Conservation (phyloP, 1,140 invertebrate species). For the Neodiprion lecontei region DNA sequence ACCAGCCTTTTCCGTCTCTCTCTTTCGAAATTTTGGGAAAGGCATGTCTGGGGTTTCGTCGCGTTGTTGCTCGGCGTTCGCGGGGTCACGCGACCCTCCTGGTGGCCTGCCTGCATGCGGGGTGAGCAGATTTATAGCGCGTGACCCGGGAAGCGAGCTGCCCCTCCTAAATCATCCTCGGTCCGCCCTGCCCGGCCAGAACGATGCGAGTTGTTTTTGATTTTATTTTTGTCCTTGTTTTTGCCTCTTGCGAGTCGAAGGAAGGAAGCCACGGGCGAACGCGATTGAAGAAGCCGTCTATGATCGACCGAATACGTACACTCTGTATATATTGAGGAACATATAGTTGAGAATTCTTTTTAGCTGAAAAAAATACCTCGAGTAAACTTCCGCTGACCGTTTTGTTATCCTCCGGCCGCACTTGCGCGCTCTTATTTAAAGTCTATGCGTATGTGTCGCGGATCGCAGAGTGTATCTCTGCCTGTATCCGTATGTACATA, state of each 20-base stretch:
- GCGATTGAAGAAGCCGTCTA: constrained; percentile 9
- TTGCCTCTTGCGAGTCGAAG: not conserved
- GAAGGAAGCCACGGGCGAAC: not conserved
- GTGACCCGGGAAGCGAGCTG: constrained; percentile 36
- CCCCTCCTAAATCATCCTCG: constrained; percentile 37
- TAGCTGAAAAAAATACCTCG: not conserved
- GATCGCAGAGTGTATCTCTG: not conserved
- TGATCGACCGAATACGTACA: not conserved
- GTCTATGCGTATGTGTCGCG: not conserved
- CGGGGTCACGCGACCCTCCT: not conserved
- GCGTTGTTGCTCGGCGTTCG: not conserved
- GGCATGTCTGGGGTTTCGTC: not conserved
- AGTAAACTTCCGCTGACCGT: not conserved
- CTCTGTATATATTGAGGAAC: not conserved
- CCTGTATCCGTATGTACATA: not conserved
- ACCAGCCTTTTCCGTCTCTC: too few relatives aligned
- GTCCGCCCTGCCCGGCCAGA: constrained; percentile 17
- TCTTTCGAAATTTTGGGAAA: too few relatives aligned
- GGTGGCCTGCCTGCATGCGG: constrained; percentile 5
- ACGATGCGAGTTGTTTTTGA: not conserved
- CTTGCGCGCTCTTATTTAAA: not conserved
- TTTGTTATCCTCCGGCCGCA: not conserved
- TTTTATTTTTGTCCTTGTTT: too few relatives aligned
- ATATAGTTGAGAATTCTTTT: too few relatives aligned
- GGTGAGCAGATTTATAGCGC: constrained; percentile 35